These are phyloP conservation scores for Liopterus haemorrhoidalis DNA, from an alignment of 2,888 invertebrate genomes.

Conservation along the genomic window DNA sequence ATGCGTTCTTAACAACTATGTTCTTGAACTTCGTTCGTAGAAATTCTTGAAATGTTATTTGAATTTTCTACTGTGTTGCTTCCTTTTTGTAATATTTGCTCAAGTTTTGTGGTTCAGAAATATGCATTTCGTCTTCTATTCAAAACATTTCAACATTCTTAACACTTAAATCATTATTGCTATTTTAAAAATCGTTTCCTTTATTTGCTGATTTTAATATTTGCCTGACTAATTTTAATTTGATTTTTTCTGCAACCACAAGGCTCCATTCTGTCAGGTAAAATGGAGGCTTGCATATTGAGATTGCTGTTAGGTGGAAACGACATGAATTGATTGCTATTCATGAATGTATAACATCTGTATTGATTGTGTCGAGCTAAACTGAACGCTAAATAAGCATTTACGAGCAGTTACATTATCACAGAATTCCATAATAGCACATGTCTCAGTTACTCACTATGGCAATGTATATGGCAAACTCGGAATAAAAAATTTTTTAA, in stretches of 20 bases:
- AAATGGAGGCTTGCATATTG: conserved; percentile 59
- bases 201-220: conserved; percentile 31
- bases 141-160: neutral
- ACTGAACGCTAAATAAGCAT: too few species aligned
- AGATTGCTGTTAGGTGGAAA: conserved; percentile 44
- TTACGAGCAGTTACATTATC: too few species aligned
- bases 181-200: conserved; percentile 23
- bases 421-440: too few species aligned
- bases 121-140: conserved; percentile 3
- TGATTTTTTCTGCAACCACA: conserved; percentile 64
- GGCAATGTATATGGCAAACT: too few species aligned
- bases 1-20: too few species aligned
- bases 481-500: too few species aligned
- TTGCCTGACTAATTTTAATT: conserved; percentile 53
- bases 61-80: too few species aligned
- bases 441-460: too few species aligned
- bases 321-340: conserved; percentile 21
- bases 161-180: neutral
- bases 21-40: too few species aligned
- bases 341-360: conserved; percentile 21
- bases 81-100: conserved; percentile 14
- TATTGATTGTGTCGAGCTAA: too few species aligned
- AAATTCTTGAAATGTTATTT: too few species aligned
- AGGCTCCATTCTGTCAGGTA: conserved; percentile 84
- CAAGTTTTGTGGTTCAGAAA: conserved; percentile 22